Evolutionary conservation across 2,797 vertebrate genomes (phyloP).

Genomic region (Muscicapa striata): DNA sequence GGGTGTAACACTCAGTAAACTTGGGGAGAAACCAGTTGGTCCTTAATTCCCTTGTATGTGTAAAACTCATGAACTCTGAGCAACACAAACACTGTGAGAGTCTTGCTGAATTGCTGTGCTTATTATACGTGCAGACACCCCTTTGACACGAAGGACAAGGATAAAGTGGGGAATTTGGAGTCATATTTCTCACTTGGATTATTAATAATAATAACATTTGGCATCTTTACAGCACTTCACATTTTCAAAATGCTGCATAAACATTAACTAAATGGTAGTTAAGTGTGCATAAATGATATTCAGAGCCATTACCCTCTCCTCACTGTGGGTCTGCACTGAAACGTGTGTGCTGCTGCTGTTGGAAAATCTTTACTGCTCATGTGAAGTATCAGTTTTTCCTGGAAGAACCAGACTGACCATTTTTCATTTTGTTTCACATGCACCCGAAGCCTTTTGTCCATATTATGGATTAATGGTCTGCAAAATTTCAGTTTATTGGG

Average conservation of each 20-base stretch:
- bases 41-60: neutral
- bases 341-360: neutral
- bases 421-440: slow-evolving; percentile 62
- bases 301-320: slow-evolving; percentile 54
- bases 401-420: slow-evolving; percentile 49
- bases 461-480: slow-evolving; percentile 68
- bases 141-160: slow-evolving; percentile 27
- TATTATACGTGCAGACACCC: neutral
- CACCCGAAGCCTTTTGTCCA: slow-evolving; percentile 38
- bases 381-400: slow-evolving; percentile 57
- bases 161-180: slow-evolving; percentile 20
- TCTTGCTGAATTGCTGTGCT: slow-evolving; percentile 10
- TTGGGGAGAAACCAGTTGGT: neutral
- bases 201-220: slow-evolving; percentile 57
- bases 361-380: slow-evolving; percentile 60
- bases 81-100: neutral
- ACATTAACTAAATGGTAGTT: slow-evolving; percentile 65
- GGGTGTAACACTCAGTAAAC: neutral
- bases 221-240: slow-evolving; percentile 58
- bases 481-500: slow-evolving; percentile 65
- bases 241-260: slow-evolving; percentile 59
- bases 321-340: slow-evolving; percentile 26
- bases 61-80: neutral
- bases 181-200: slow-evolving; percentile 49
- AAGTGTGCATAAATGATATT: slow-evolving; percentile 60